Conservation (phyloP, 2,113 vertebrate genomes). For the Pithys albifrons region DNA sequence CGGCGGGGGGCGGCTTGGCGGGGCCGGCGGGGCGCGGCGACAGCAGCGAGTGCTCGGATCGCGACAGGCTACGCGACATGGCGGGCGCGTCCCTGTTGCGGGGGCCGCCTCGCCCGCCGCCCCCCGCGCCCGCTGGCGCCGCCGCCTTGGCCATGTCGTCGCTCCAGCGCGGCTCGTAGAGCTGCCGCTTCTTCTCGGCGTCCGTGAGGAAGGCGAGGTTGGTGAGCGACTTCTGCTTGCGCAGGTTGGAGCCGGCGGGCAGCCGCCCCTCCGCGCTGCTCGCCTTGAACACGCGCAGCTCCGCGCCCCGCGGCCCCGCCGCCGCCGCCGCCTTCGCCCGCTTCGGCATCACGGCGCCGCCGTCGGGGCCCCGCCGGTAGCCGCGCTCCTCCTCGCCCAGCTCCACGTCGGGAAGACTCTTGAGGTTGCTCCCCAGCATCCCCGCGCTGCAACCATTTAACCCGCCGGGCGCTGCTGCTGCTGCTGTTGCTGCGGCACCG, state of each 20-base stretch:
- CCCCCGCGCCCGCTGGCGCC: constrained; percentile 28
- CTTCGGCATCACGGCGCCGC: constrained; percentile 81
- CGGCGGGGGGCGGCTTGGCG: constrained; percentile 75
- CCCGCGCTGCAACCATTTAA: constrained; percentile 84
- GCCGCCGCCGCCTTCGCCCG: constrained; percentile 69
- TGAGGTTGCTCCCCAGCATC: constrained; percentile 88
- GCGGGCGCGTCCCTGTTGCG: constrained; percentile 71
- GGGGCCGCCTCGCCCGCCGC: constrained; percentile 72
- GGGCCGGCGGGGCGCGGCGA: constrained; percentile 49
- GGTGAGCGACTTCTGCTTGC: constrained; percentile 91
- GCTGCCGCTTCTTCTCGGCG: constrained; percentile 92
- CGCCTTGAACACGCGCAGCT: constrained; percentile 89
- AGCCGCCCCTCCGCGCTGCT: constrained; percentile 79
- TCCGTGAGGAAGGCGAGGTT: constrained; percentile 92
- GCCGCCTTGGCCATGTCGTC: constrained; percentile 84
- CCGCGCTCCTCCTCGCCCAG: constrained; percentile 75
- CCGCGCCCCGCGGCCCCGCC: constrained; percentile 72
- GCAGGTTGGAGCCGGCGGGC: constrained; percentile 78
- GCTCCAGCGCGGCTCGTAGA: constrained; percentile 87
- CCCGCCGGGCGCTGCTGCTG: constrained; percentile 73
- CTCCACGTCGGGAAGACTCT: constrained; percentile 78
- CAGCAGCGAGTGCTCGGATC: constrained; percentile 90
- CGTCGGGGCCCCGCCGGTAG: constrained; percentile 28
- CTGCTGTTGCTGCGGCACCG: constrained; percentile 29
- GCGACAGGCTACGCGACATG: constrained; percentile 85